Base-by-base conservation (phyloP, 2,797 vertebrate genomes). In the Pantherophis vulpinus region DNA sequence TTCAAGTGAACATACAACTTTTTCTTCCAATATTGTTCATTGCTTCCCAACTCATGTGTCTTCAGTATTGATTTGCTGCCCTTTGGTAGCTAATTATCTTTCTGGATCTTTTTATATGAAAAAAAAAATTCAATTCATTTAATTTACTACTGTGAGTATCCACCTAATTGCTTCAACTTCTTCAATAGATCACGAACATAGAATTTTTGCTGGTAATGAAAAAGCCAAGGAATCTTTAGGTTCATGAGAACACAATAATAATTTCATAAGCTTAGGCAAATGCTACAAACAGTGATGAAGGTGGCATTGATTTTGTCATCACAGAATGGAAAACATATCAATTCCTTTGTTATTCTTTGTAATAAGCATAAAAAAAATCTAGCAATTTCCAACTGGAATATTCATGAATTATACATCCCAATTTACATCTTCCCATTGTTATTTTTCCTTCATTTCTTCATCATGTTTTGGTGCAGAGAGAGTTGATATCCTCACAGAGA, bases 1-100 rank as follows among this genome's bases (percentile, higher is more conserved):
- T 59, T 88, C 90, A 91, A 88, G 58, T 51, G 12, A 90, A 79
- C 9, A 51, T 42, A 60, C 27, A 56, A 88, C 63, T 60, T 79
- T 61, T 23, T 23, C 42, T 16, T 74, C n/a, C 83, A 89, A 27
- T 20, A 92, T 16, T 32, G 32, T 93, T 90, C 47, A 79, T 79
- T 87, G 90, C 63, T 91, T 70, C 86, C 88, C 86, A 79, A 87
- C 25, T 20, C 16, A 29, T 20, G 20, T 2, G 86, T 94, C 29
- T 51, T 59, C 23, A 37, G 92, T 87, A 92, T 88, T 91, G 92
- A 94, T 93, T 93, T 87, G 14, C 90, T 95, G 27, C 58, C 88
- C 83, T 25, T 93, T 94, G 12, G 16, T 25, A 14, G 91, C n/a
- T 83, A 61, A 92, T 90, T 91, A 42, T 91, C 90, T 91, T 16